Percentiles rank a stretch among this genome's conserved stretches.
Evolutionary conservation across 2,888 invertebrate genomes (phyloP).

Genomic region (Eutolmus rufibarbis): DNA sequence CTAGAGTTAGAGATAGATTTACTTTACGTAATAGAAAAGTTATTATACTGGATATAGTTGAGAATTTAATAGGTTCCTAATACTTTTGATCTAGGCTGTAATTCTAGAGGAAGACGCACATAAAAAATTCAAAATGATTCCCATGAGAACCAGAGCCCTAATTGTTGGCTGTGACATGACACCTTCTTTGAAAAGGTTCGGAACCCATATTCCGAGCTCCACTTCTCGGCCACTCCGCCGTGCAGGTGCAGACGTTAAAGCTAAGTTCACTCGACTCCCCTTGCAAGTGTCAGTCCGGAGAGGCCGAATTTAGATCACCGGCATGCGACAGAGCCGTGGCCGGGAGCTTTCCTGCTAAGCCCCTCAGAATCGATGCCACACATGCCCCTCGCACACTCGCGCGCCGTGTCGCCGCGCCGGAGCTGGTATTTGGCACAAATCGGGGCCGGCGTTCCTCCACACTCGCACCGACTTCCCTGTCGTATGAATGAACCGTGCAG

Average conservation of each 20-base stretch:
- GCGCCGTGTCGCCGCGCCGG: not conserved
- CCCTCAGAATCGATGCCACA: not conserved
- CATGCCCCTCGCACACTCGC: not conserved
- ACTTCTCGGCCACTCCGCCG: not conserved
- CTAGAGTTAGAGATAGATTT: too few relatives aligned
- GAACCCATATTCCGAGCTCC: not conserved
- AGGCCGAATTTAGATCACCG: not conserved
- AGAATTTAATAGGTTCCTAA: too few relatives aligned
- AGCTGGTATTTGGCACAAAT: conserved; percentile 11
- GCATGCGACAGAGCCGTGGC: conserved; percentile 1
- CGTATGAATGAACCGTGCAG: conserved; percentile 10
- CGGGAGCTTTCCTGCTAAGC: not conserved
- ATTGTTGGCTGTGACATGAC: not conserved
- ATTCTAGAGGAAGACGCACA: too few relatives aligned
- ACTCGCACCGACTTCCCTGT: not conserved
- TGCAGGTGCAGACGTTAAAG: not conserved
- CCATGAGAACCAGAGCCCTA: not conserved
- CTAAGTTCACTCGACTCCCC: not conserved
- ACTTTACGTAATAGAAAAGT: too few relatives aligned
- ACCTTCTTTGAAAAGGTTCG: not conserved
- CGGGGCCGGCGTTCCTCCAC: conserved; percentile 7
- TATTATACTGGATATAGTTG: too few relatives aligned
- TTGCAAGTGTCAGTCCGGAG: not conserved
- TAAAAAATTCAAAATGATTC: too few relatives aligned
- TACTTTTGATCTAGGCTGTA: too few relatives aligned